Evolutionary conservation across 2,888 invertebrate genomes (phyloP).

Genomic region (Netelia virgata): DNA sequence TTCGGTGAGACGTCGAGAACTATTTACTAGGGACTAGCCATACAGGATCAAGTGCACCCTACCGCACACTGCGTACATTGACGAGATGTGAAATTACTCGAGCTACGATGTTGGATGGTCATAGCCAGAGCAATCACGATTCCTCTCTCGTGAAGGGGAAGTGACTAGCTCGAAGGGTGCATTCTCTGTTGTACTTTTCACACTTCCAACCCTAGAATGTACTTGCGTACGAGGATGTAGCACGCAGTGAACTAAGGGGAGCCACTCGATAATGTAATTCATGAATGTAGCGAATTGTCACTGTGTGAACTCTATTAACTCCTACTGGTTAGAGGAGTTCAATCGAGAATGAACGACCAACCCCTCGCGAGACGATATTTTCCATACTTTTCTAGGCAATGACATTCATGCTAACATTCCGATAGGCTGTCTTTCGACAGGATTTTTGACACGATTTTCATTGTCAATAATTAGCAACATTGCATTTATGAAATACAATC

Average conservation of each 20-base stretch:
- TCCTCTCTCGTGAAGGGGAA: conserved; percentile 62
- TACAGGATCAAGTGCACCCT: background rate
- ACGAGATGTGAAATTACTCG: conserved; percentile 77
- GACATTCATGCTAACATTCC: no score
- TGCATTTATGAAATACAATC: background rate
- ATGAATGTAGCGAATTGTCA: conserved; percentile 63
- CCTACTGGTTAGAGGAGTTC: conserved; percentile 50
- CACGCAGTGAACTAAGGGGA: conserved; percentile 26
- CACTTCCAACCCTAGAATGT: conserved; percentile 27
- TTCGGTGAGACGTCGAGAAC: conserved; percentile 74
- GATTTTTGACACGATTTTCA: background rate
- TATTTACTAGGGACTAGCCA: conserved; percentile 25
- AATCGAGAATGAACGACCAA: conserved; percentile 44
- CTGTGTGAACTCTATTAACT: conserved; percentile 60
- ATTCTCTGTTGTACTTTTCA: conserved; percentile 66
- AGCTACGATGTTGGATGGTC: conserved; percentile 61
- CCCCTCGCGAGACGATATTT: background rate
- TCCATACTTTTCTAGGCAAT: background rate
- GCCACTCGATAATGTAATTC: conserved; percentile 75
- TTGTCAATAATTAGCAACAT: background rate
- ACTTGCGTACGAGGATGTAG: conserved; percentile 22
- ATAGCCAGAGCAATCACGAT: conserved; percentile 69
- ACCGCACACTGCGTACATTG: conserved; percentile 44
- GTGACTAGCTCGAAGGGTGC: conserved; percentile 73
- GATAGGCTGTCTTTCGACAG: no score